A percentile compares a stretch with the other conserved stretches of the same genome.
Evolutionary conservation across 2,888 invertebrate species (phyloP).

Genomic region (Hemistola chrysoprasaria): DNA sequence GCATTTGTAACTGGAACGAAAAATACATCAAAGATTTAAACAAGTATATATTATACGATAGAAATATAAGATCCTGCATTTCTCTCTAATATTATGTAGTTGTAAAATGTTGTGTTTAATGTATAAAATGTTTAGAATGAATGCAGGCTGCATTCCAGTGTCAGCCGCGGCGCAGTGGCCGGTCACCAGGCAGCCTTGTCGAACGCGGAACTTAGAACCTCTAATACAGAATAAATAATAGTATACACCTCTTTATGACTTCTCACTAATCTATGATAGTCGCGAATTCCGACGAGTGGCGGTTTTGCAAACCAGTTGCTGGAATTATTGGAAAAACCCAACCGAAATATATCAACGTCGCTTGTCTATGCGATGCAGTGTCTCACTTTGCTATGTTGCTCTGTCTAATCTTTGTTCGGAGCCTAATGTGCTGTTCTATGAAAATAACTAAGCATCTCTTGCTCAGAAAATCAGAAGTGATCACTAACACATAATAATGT

Average conservation of each 20-base stretch:
- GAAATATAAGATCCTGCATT: no score
- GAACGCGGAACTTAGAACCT: constrained; percentile 42
- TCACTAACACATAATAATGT: no score
- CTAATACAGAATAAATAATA: no score
- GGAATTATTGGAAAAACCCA: constrained; percentile 50
- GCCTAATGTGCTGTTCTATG: no score
- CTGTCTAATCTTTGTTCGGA: no score
- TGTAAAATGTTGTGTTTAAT: no score
- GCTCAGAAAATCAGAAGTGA: no score
- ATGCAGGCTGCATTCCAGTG: constrained; percentile 52
- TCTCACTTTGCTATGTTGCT: not conserved
- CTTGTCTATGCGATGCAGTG: constrained; percentile 17
- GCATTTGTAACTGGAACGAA: no score
- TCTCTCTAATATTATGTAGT: no score
- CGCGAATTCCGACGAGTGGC: constrained; percentile 45
- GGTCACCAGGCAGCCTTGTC: constrained; percentile 26
- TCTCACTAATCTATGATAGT: constrained; percentile 7
- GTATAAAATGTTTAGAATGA: constrained; percentile 48
- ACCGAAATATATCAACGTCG: constrained; percentile 31
- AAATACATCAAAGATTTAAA: no score
- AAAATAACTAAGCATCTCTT: no score
- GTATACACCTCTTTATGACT: constrained; percentile 8
- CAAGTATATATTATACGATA: no score
- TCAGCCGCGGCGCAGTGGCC: constrained; percentile 42
- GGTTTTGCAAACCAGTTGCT: constrained; percentile 54